These are phyloP conservation scores for Chauna torquata DNA, from an alignment of 2,113 vertebrate genomes.

Conservation along the genomic window DNA sequence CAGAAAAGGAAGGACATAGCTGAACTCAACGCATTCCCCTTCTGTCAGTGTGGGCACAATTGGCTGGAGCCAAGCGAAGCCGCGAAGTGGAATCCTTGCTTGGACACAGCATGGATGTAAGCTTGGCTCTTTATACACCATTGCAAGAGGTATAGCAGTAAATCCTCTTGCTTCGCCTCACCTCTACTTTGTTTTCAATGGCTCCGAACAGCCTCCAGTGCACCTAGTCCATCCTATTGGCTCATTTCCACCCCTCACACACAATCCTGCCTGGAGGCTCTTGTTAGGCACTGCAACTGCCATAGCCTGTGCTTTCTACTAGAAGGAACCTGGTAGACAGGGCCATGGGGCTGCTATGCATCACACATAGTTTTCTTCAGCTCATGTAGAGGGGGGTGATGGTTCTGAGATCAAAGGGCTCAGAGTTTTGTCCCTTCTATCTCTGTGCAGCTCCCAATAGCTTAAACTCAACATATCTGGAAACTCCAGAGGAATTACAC, in stretches of 20 bases:
- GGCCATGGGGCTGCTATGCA: background rate
- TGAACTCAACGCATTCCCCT: background rate
- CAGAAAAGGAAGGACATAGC: background rate
- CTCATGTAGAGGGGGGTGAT: background rate
- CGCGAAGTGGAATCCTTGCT: background rate
- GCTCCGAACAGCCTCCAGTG: background rate
- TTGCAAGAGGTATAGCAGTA: background rate
- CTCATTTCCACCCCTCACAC: background rate
- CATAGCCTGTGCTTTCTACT: background rate
- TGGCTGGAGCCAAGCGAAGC: background rate
- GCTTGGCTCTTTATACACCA: background rate
- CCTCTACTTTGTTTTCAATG: background rate
- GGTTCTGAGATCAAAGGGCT: background rate
- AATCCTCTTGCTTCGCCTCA: background rate
- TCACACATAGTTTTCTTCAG: background rate
- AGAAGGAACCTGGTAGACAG: background rate
- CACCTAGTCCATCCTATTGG: background rate
- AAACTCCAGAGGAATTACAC: conserved; percentile 1
- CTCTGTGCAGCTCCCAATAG: background rate
- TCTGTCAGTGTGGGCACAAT: background rate
- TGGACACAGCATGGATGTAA: background rate
- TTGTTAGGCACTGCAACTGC: background rate
- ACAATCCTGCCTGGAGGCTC: background rate
- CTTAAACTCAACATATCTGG: background rate
- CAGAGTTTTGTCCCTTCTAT: background rate